Conservation (phyloP, 2,888 invertebrate species). For the Byasa hedistus region DNA sequence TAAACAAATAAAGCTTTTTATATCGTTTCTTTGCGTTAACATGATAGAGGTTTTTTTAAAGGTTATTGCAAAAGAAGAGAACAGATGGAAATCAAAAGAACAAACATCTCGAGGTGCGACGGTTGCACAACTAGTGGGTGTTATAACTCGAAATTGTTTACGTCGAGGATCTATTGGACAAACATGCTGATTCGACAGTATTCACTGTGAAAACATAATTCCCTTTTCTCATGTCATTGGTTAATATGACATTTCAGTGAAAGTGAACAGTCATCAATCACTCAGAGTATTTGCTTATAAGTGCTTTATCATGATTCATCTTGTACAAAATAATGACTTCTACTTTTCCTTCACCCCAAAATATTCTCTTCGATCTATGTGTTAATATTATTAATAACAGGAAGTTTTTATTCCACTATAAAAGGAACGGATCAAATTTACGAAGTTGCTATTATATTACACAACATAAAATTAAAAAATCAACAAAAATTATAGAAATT, state of each 20-base stretch:
- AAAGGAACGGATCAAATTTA: neutral
- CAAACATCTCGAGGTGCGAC: neutral
- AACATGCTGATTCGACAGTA: conserved; percentile 14
- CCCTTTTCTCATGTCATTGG: conserved; percentile 12
- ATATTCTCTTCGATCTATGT: neutral
- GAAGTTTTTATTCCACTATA: neutral
- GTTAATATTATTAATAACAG: neutral
- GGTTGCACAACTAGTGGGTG: neutral
- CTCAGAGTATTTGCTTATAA: conserved; percentile 6
- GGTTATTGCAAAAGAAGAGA: neutral
- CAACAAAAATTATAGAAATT: no score
- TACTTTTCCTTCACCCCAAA: neutral
- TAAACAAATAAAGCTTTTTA: neutral
- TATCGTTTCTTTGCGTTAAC: neutral
- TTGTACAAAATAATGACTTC: conserved; percentile 12
- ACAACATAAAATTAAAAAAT: no score
- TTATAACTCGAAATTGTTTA: neutral
- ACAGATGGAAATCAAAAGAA: neutral
- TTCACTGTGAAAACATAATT: conserved; percentile 17
- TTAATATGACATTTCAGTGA: conserved; percentile 25
- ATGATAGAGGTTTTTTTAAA: no score
- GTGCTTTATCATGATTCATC: conserved; percentile 18
- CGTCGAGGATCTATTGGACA: neutral
- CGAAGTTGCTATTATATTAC: no score
- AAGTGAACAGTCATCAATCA: conserved; percentile 25